Evolutionary conservation across 2,888 invertebrate genomes (phyloP), one percentile per base, ranked within the genome.

Genomic region (Drosophila birchii): DNA sequence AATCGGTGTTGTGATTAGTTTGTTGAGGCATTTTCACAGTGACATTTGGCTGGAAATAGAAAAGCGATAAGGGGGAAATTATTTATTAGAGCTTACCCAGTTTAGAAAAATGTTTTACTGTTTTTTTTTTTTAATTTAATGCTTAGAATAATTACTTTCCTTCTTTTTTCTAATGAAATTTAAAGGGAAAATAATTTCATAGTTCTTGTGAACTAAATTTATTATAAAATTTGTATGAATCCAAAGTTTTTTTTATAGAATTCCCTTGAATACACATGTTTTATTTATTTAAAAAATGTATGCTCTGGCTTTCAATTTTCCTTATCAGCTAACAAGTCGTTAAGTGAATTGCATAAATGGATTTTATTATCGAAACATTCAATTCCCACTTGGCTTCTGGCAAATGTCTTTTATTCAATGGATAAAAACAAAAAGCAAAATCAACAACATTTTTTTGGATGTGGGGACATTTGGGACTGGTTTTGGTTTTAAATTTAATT

Each of bases 21-120:
- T 74, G 64, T 69, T 53, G 71, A 78, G 85, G 75, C 84, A 85
- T 85, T 85, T 85, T 85, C 78, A 85, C 87, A 82, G 80, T 80
- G 79, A 85, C 84, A 85, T 85, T 84, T 78, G 79, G 77, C 84
- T 85, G 79, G 20, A 78, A 80, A 12, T 69, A 74, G 23, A 53
- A 18, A 69, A 36, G 18, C 55, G 7, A 38, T 36, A 36, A 36
- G 4, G 20, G 20, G 57, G 59, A 44, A 41, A 51, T 38, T 14
- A 39, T 38, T 53, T 43, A 39, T 11, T 34, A 14, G 11, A 18
- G 34, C 51, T 36, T 36, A 23, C 20, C 16, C 34, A 36, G 23
- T 14, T 12, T n/a, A 9, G 11, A 39, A 26, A 8, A 18, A 20
- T 18, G 2, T 18, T 26, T 36, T 11, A n/a, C 0, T 11, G 5